A percentile compares a stretch with the other conserved stretches of the same genome.
These are phyloP conservation scores for Zelleria hepariella DNA, from an alignment of 2,888 invertebrate genomes.

Conservation along the genomic window DNA sequence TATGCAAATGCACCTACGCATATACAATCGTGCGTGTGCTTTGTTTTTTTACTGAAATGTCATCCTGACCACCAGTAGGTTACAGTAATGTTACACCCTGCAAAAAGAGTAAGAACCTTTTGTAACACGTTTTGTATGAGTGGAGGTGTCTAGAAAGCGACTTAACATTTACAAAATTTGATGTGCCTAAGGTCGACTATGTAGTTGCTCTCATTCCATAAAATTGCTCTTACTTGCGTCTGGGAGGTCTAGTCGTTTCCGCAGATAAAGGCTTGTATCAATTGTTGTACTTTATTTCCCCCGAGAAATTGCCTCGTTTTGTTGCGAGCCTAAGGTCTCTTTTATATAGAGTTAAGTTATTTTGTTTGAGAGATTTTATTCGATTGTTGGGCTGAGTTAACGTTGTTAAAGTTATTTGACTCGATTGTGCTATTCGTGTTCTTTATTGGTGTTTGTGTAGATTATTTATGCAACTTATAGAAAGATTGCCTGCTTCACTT, in stretches of 20 bases:
- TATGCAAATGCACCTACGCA: too few species aligned
- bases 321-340: neutral
- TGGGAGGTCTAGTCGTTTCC: neutral
- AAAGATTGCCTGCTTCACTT: too few species aligned
- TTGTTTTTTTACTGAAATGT: too few species aligned
- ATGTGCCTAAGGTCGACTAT: too few species aligned
- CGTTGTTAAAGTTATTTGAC: neutral
- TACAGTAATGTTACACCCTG: too few species aligned
- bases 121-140: constrained; percentile 4
- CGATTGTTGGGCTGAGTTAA: neutral
- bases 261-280: neutral
- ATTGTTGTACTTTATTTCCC: neutral
- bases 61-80: too few species aligned
- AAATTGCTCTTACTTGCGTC: neutral
- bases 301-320: neutral
- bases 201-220: neutral
- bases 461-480: neutral
- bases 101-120: too few species aligned
- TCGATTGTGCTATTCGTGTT: neutral
- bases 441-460: neutral
- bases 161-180: too few species aligned
- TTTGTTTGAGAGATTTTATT: neutral
- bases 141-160: constrained; percentile 5
- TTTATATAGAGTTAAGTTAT: neutral
- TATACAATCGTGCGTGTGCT: too few species aligned